These are phyloP conservation scores for Leptogaster cylindrica DNA, from an alignment of 2,888 invertebrate genomes.

Conservation along the genomic window DNA sequence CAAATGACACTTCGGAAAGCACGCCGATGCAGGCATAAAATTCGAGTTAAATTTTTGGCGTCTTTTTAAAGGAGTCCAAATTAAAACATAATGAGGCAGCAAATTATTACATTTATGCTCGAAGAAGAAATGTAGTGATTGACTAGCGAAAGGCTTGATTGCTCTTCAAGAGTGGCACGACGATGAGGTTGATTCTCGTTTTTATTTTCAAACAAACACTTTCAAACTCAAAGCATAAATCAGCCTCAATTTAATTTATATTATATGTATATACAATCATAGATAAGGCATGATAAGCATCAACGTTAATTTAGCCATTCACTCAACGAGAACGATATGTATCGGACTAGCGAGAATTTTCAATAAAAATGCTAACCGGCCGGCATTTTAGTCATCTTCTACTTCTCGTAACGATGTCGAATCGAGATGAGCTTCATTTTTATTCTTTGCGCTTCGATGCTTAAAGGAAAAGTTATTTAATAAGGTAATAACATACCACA, in stretches of 20 bases:
- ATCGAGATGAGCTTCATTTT: background rate
- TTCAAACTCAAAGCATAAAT: no score
- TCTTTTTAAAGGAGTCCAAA: background rate
- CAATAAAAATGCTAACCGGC: constrained; percentile 30
- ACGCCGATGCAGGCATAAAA: constrained; percentile 18
- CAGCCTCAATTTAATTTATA: no score
- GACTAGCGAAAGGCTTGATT: no score
- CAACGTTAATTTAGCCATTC: no score
- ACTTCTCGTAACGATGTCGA: background rate
- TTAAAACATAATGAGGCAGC: background rate
- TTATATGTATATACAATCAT: no score
- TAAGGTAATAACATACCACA: constrained; percentile 8
- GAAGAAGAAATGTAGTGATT: no score
- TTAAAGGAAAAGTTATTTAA: background rate
- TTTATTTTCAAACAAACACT: no score
- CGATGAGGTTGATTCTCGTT: no score
- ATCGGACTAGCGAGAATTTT: constrained; percentile 8
- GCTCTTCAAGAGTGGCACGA: no score
- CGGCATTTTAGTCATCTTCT: background rate
- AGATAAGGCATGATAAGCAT: no score
- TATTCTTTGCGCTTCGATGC: constrained; percentile 22
- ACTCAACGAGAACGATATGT: no score
- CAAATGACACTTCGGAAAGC: constrained; percentile 36
- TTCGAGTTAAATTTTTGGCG: constrained; percentile 13
- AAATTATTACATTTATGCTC: no score